Percentiles rank a stretch among this genome's conserved stretches.
Conservation (phyloP, 2,113 vertebrate genomes). For the Tachysurus fulvidraco region DNA sequence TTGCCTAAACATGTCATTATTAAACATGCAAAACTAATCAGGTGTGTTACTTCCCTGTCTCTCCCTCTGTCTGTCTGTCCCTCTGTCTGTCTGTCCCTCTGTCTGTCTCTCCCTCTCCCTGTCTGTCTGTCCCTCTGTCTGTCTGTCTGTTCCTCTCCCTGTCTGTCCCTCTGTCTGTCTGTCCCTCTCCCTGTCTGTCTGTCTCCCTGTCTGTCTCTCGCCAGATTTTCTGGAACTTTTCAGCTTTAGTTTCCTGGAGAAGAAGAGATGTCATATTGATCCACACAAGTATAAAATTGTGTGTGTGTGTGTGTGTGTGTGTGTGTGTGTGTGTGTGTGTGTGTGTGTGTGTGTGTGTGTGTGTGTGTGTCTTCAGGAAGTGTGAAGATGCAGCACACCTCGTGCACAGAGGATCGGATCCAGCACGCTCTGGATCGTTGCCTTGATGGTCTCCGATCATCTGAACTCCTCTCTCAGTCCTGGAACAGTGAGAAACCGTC, state of each 20-base stretch:
- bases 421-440: slow-evolving; percentile 92
- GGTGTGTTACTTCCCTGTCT: slow-evolving; percentile 39
- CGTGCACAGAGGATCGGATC: slow-evolving; percentile 98
- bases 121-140: neutral
- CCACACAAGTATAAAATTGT: neutral
- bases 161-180: neutral
- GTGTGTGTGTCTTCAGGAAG: slow-evolving; percentile 46
- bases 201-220: neutral
- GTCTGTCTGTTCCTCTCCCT: neutral
- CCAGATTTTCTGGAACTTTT: neutral
- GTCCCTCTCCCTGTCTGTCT: neutral
- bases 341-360: slow-evolving; percentile 38
- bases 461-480: slow-evolving; percentile 70
- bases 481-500: slow-evolving; percentile 83
- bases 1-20: slow-evolving; percentile 61
- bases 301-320: slow-evolving; percentile 9
- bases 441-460: slow-evolving; percentile 83
- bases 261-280: neutral
- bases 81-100: neutral
- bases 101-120: neutral
- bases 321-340: slow-evolving; percentile 39
- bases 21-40: slow-evolving; percentile 61
- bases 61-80: neutral
- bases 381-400: slow-evolving; percentile 94
- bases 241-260: neutral